phyloP scores from a whole-genome alignment of 2,888 invertebrate species.

The Drosophila borborema region DNA sequence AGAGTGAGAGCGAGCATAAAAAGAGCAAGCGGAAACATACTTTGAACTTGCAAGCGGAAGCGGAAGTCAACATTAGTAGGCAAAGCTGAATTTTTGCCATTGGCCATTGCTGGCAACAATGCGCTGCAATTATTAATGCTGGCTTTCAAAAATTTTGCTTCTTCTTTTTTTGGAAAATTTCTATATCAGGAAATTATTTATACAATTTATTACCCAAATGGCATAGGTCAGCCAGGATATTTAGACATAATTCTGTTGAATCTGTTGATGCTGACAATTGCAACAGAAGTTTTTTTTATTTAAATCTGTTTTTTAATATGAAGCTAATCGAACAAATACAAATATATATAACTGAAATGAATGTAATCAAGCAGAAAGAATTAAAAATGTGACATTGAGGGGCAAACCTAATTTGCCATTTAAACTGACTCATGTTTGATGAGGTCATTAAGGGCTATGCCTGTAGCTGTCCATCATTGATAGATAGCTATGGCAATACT shows the following conservation, averaged over 20 bases:
- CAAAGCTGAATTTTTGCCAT: constrained; percentile 63
- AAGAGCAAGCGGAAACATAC: constrained; percentile 61
- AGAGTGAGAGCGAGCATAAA: constrained; percentile 15
- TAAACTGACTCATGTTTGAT: constrained; percentile 1
- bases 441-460: constrained; percentile 2
- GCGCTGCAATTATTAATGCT: constrained; percentile 67
- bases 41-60: constrained; percentile 69
- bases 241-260: background rate
- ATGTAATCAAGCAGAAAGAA: background rate
- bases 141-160: constrained; percentile 9
- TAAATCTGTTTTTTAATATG: no score
- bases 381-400: no score
- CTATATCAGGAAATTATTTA: constrained; percentile 70
- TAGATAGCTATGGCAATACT: constrained; percentile 34
- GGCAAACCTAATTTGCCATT: constrained; percentile 7
- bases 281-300: no score
- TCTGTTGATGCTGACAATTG: constrained; percentile 1
- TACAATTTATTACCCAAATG: constrained; percentile 54
- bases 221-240: background rate
- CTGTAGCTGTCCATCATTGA: constrained; percentile 21
- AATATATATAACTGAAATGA: background rate
- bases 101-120: constrained; percentile 42
- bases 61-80: constrained; percentile 79
- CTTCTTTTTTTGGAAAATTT: constrained; percentile 28
- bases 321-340: background rate